Base-by-base conservation (phyloP, 1,140 invertebrate genomes). In the Teleopsis dalmanni region DNA sequence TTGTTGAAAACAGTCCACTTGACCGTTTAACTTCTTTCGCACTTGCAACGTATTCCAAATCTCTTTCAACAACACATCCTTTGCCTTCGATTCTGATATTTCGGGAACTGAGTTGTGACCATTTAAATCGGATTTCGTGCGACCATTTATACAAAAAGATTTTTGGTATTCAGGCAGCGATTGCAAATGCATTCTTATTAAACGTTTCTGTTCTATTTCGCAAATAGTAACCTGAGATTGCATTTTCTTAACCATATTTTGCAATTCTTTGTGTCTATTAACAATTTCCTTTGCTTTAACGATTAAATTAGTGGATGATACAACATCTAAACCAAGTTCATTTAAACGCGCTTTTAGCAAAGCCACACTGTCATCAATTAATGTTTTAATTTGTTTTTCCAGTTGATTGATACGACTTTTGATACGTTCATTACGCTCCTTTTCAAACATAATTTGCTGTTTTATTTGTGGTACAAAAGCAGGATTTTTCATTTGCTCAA, bases 261-360 rank as follows among this genome's bases (percentile, higher is more conserved):
- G 90, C 16, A 95, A 72, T 59, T 95, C 89, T 65, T 93, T 94
- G 62, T 95, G 91, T 29, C 87, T 75, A 35, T 88, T 78, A 7
- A 95, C 90, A 55, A 96, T 95, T 72, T 93, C 88, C 71, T 95
- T 94, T 22, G 91, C 89, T 71, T 92, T 91, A 2, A 83, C 81
- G 10, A 95, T 75, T 41, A 95, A 75, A 71, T 95, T 91, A 26
- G 86, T 83, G 0, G 88, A 87, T 47, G 81, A 85, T 26, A 82
- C 85, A 3, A 82, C 83, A 64, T 88, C 83, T 54, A 95, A 93
- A 47, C 87, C 91, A 51, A 97, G 75, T 68, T 95, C 91, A 50
- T 81, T 85, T 82, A 96, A 89, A 44, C 91, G 77, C n/a, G 84
- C 82, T 65, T 93, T 91, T 8, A 97, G 72, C 33, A 95, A 72